Evolutionary conservation across 2,797 vertebrate genomes (phyloP).

Genomic region (Antrozous pallidus): DNA sequence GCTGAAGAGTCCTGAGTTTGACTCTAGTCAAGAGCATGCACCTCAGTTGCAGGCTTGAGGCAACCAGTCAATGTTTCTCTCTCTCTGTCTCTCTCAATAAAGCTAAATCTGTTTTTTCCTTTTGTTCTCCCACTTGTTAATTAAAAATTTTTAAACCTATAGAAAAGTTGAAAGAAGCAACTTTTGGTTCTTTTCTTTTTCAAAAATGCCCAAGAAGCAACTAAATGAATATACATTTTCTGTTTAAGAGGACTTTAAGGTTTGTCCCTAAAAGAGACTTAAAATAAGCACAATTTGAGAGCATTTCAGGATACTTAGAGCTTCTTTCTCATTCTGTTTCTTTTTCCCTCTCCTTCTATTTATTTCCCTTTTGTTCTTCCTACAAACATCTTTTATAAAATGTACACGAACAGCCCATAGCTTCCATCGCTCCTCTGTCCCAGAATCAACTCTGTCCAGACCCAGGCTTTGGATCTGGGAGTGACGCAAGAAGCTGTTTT

Average conservation of each 20-base stretch:
- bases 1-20: too few species aligned
- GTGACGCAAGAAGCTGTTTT: conserved; percentile 51
- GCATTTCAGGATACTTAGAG: not conserved
- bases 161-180: not conserved
- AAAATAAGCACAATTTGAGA: not conserved
- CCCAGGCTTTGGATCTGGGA: not conserved
- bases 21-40: too few species aligned
- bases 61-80: too few species aligned
- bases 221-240: not conserved
- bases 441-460: conserved; percentile 26
- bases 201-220: conserved; percentile 14
- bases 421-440: not conserved
- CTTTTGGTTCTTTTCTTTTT: not conserved
- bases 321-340: not conserved
- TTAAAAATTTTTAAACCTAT: not conserved
- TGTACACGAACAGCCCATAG: not conserved
- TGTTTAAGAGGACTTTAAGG: not conserved
- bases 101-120: not conserved
- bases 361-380: not conserved
- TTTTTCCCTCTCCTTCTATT: not conserved
- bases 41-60: too few species aligned
- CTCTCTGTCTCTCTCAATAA: not conserved
- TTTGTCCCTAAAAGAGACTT: not conserved
- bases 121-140: not conserved
- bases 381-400: not conserved